phyloP scores from a whole-genome alignment of 2,888 invertebrate species.

The Conus canariensis region DNA sequence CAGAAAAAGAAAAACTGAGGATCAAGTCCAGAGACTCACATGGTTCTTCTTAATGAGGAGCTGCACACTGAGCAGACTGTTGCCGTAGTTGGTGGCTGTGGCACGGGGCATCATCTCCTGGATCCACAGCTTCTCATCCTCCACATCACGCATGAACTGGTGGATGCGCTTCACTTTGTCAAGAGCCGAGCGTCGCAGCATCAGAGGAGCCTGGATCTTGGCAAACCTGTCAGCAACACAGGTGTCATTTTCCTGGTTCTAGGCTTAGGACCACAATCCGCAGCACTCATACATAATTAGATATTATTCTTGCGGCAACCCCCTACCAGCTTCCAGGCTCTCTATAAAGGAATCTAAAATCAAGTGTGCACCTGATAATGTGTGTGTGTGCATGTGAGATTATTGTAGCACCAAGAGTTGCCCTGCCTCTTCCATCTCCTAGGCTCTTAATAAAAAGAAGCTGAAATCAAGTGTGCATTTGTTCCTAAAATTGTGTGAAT shows the following conservation, averaged over 20 bases:
- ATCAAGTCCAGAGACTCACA: constrained; percentile 67
- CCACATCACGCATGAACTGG: constrained; percentile 96
- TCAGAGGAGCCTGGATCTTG: constrained; percentile 94
- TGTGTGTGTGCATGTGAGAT: too few relatives aligned
- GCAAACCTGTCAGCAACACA: constrained; percentile 83
- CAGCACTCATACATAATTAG: too few relatives aligned
- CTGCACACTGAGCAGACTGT: constrained; percentile 98
- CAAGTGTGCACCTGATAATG: too few relatives aligned
- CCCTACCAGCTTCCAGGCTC: too few relatives aligned
- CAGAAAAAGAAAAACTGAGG: too few relatives aligned
- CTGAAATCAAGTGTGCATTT: too few relatives aligned
- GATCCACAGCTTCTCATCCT: constrained; percentile 99
- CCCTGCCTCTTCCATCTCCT: too few relatives aligned
- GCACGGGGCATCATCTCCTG: constrained; percentile 97
- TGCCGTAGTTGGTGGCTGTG: constrained; percentile 93
- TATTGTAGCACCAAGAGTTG: too few relatives aligned
- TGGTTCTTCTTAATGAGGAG: constrained; percentile 98
- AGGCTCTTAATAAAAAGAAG: too few relatives aligned
- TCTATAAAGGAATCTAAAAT: too few relatives aligned
- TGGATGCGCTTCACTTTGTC: constrained; percentile 92
- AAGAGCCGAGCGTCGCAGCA: constrained; percentile 90
- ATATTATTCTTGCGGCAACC: too few relatives aligned
- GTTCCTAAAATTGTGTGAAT: too few relatives aligned
- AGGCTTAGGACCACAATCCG: not conserved
- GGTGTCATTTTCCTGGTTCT: not conserved